Base-by-base conservation (phyloP, 1,140 invertebrate genomes). In the Diachasmimorpha longicaudata region DNA sequence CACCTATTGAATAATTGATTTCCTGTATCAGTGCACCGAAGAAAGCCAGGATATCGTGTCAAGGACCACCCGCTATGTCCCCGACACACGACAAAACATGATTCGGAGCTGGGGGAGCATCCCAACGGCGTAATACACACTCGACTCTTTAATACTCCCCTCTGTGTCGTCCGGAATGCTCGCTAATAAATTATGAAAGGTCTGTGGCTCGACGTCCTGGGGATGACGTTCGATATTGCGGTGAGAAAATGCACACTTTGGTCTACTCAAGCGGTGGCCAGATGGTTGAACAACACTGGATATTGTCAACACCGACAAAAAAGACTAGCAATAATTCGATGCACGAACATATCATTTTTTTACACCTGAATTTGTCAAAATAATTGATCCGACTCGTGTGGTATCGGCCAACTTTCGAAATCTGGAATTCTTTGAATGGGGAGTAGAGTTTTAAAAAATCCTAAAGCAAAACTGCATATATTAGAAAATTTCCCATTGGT, bases 171-270 rank as follows among this genome's bases (percentile, higher is more conserved):
- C 52, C 77, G 73, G 63, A 68, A 71, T 78, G 74, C 79, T 83
- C 77, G 84, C 87, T 88, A 88, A 89, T 89, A 89, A 89, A 89
- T 89, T 89, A 89, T 89, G 88, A 88, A 89, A 88, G 85, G 82
- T 83, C 68, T 52, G 48, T 85, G 84, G 81, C 82, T 84, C 36
- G 4, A 68, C 39, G 66, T 37, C 81, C 87, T 89, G 88, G 79
- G 80, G 84, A 85, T 88, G 88, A 89, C 87, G 84, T 70, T 69
- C 44, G 68, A 75, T 85, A 85, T 84, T 83, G 82, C 82, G 79
- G 79, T 79, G 82, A 77, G 82, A 83, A 85, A 66, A 71, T 37
- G 39, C 58, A 31, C 58, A 63, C 58, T 63, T 63, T 31, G 23
- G 21, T 25, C 66, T 52, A 52, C 44, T n/a, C 14, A 55, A 31